Conservation (phyloP, 2,888 invertebrate genomes). For the Melitaea athalia region DNA sequence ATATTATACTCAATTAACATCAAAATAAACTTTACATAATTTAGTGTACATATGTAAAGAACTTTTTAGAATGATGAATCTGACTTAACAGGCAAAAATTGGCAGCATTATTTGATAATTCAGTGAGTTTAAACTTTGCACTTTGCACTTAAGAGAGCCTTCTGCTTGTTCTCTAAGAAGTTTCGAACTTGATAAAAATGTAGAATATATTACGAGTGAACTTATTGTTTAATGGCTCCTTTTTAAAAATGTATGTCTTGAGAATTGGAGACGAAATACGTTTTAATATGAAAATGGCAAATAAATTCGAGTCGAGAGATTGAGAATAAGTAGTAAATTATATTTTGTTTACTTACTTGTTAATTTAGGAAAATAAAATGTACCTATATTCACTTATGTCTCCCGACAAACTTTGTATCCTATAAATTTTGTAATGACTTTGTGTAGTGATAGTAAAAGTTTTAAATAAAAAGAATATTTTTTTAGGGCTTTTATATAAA, state of each 20-base stretch:
- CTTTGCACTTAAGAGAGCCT: slow-evolving; percentile 34
- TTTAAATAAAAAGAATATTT: too few species aligned
- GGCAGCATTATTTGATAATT: slow-evolving; percentile 30
- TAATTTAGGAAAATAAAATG: too few species aligned
- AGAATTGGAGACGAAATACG: slow-evolving; percentile 20
- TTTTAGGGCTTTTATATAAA: too few species aligned
- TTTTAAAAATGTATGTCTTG: slow-evolving; percentile 34
- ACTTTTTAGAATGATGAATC: not conserved
- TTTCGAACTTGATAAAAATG: slow-evolving; percentile 37
- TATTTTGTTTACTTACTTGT: too few species aligned
- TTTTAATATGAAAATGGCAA: slow-evolving; percentile 9
- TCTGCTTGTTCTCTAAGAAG: slow-evolving; percentile 36
- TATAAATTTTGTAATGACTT: too few species aligned
- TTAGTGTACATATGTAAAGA: too few species aligned
- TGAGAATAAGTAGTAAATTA: not conserved
- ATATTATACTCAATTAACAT: too few species aligned
- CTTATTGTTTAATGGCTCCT: slow-evolving; percentile 34
- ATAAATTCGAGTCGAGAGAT: not conserved
- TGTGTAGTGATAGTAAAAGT: too few species aligned
- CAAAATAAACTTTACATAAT: too few species aligned
- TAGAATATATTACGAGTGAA: slow-evolving; percentile 34
- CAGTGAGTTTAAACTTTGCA: slow-evolving; percentile 35
- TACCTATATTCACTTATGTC: too few species aligned
- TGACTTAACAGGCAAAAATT: slow-evolving; percentile 21
- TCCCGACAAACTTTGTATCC: too few species aligned